A percentile compares a stretch with the other conserved stretches of the same genome.
Conservation (phyloP, 2,888 invertebrate genomes). For the Chromoteleia sp. region DNA sequence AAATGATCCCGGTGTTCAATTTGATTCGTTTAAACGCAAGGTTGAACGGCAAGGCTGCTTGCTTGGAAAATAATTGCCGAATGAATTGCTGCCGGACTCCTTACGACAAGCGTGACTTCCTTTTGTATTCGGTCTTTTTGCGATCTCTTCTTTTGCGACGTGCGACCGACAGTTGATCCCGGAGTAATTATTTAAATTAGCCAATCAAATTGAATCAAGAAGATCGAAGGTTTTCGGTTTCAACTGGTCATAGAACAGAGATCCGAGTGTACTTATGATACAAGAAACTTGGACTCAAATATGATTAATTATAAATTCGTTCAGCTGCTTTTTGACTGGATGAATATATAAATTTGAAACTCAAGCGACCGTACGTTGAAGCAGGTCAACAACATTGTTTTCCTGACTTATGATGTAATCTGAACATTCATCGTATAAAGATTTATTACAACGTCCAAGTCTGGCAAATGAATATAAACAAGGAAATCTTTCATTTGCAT, state of each 20-base stretch:
- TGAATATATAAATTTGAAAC: not conserved
- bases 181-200: too few species aligned
- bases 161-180: too few species aligned
- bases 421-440: not conserved
- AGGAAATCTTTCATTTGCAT: slow-evolving; percentile 5
- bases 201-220: too few species aligned
- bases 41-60: slow-evolving; percentile 3
- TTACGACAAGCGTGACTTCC: not conserved
- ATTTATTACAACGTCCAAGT: not conserved
- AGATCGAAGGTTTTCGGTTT: too few species aligned
- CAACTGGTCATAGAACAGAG: too few species aligned
- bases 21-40: slow-evolving; percentile 18
- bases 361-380: not conserved
- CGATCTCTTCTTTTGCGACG: too few species aligned
- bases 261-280: too few species aligned
- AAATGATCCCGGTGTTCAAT: slow-evolving; percentile 8
- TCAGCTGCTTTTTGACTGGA: too few species aligned
- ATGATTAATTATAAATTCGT: not conserved
- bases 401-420: not conserved
- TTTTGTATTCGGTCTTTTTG: too few species aligned
- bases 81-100: slow-evolving; percentile 4
- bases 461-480: not conserved
- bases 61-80: not conserved
- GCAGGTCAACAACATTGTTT: slow-evolving; percentile 1
- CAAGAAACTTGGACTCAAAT: too few species aligned